Evolutionary conservation across 2,113 vertebrate species (phyloP).

Genomic region (Oenanthe oenanthe): DNA sequence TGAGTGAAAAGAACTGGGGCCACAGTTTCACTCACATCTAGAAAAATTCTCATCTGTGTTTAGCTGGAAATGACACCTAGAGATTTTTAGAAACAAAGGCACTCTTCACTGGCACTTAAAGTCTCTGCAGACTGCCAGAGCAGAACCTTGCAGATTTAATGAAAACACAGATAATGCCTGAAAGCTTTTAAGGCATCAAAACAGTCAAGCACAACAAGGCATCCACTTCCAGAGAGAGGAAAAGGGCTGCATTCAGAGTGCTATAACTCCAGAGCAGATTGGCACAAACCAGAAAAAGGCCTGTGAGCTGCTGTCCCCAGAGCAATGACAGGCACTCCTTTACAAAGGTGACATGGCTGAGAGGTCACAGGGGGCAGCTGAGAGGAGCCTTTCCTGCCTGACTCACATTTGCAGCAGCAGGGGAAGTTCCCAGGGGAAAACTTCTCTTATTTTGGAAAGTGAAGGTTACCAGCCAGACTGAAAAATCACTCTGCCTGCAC

Average conservation of each 20-base stretch:
- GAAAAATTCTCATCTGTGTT: background rate
- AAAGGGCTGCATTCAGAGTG: background rate
- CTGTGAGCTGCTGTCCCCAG: background rate
- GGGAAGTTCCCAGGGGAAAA: accelerated
- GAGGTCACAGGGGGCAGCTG: background rate
- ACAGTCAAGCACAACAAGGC: background rate
- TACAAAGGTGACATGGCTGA: background rate
- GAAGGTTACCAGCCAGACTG: background rate
- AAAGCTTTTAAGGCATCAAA: background rate
- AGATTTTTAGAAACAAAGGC: background rate
- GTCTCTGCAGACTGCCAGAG: background rate
- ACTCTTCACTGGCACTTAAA: background rate
- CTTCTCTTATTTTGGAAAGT: background rate
- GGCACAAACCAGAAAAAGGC: background rate
- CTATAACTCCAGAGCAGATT: background rate
- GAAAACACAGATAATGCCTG: background rate
- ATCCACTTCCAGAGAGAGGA: background rate
- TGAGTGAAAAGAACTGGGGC: background rate
- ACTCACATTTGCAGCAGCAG: background rate
- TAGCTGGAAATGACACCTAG: background rate
- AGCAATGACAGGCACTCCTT: accelerated
- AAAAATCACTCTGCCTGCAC: background rate
- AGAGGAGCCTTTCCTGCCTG: background rate
- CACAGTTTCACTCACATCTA: background rate
- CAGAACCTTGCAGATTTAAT: background rate